These are phyloP conservation scores for Epiblema foenella DNA, from an alignment of 2,888 invertebrate genomes.

Conservation along the genomic window DNA sequence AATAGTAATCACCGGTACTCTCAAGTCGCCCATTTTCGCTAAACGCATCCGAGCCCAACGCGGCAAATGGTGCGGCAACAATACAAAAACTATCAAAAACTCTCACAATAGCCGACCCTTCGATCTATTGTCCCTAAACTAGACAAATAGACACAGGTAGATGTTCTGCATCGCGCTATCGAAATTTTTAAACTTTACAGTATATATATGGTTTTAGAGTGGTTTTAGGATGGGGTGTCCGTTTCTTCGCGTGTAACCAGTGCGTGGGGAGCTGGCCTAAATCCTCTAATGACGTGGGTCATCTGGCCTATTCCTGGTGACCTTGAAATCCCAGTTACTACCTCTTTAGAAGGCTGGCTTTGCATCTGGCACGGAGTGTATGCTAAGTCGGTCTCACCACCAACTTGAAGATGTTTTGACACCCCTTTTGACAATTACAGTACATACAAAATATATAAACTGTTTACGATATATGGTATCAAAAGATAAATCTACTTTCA, in stretches of 20 bases:
- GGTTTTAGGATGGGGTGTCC: conserved; percentile 62
- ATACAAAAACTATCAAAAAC: conserved; percentile 45
- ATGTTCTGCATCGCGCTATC: conserved; percentile 66
- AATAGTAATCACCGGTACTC: neutral
- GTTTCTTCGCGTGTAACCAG: conserved; percentile 78
- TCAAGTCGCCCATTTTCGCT: neutral
- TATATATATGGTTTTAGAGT: conserved; percentile 50
- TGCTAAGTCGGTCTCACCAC: conserved; percentile 60
- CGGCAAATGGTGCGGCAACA: conserved; percentile 6
- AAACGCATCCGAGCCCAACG: neutral
- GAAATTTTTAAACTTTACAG: conserved; percentile 58
- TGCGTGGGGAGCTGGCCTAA: conserved; percentile 67
- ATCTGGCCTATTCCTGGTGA: conserved; percentile 46
- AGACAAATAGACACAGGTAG: conserved; percentile 69
- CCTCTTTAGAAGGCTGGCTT: conserved; percentile 64
- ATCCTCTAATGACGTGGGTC: conserved; percentile 52
- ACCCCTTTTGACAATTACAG: conserved; percentile 59
- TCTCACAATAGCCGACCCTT: conserved; percentile 56
- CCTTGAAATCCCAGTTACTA: conserved; percentile 65
- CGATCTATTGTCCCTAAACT: conserved; percentile 55
- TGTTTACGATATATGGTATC: neutral
- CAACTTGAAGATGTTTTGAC: conserved; percentile 77
- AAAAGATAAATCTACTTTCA: no score
- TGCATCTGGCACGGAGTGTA: conserved; percentile 76
- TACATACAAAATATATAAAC: neutral